Evolutionary conservation across 2,888 invertebrate genomes (phyloP).

Genomic region (Hyles lineata): DNA sequence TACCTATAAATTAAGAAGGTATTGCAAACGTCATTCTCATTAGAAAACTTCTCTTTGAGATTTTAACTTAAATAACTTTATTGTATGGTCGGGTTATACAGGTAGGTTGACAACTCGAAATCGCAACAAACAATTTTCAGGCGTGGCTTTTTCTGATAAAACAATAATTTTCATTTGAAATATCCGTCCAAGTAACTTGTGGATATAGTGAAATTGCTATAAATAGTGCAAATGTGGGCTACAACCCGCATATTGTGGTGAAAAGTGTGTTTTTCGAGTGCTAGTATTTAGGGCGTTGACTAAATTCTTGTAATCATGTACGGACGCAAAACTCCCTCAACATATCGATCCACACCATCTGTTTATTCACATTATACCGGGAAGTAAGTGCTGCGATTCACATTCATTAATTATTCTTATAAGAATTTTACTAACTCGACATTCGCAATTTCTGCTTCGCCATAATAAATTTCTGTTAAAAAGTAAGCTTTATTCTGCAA

Average conservation of each 20-base stretch:
- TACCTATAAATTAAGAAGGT: not conserved
- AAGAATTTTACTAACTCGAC: not conserved
- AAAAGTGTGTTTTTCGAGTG: conserved; percentile 31
- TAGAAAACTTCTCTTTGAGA: too few relatives aligned
- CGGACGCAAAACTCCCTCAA: conserved; percentile 92
- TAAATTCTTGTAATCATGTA: conserved; percentile 74
- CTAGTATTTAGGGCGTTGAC: conserved; percentile 48
- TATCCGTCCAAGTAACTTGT: not conserved
- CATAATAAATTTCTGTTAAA: too few relatives aligned
- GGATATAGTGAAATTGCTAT: not conserved
- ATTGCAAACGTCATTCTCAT: not conserved
- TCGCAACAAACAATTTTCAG: conserved; percentile 53
- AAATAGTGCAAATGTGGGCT: conserved; percentile 11
- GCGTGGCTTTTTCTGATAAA: conserved; percentile 54
- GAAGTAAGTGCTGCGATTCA: conserved; percentile 73
- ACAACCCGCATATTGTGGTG: not conserved
- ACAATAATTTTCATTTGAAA: conserved; percentile 47
- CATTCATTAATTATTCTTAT: conserved; percentile 20
- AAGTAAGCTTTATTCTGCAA: too few relatives aligned
- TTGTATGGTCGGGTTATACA: not conserved
- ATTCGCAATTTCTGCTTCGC: not conserved
- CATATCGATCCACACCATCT: conserved; percentile 92
- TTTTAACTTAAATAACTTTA: not conserved
- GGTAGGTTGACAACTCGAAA: conserved; percentile 42
- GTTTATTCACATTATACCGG: conserved; percentile 95